These are phyloP conservation scores for Picus viridis DNA, from an alignment of 2,797 vertebrate species.

Conservation along the genomic window DNA sequence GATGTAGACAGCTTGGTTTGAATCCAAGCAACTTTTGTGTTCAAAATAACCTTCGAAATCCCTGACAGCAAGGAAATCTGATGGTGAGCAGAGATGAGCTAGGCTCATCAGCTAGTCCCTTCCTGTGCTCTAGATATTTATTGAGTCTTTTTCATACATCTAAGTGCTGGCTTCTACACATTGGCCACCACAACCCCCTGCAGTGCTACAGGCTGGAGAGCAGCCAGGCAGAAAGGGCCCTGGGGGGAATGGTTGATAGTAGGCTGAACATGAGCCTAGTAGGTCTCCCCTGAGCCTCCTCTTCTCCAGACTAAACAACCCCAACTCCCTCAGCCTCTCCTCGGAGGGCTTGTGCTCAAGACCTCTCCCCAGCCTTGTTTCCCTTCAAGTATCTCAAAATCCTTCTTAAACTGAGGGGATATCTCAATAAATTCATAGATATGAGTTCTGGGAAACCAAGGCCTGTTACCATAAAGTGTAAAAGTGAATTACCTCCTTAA, in stretches of 20 bases:
- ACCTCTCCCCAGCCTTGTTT: no score
- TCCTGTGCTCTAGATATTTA: neutral
- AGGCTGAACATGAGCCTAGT: no score
- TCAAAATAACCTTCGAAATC: slow-evolving; percentile 52
- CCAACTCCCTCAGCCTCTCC: no score
- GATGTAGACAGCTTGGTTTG: slow-evolving; percentile 8
- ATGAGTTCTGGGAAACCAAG: neutral
- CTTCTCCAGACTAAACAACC: no score
- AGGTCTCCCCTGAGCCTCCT: no score
- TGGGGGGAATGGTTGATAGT: no score
- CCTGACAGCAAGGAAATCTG: slow-evolving; percentile 3
- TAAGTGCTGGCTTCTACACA: no score
- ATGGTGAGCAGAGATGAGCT: neutral
- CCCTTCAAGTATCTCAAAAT: no score
- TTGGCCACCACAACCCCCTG: no score
- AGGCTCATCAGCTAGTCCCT: neutral
- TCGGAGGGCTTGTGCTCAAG: no score
- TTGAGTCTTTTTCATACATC: neutral
- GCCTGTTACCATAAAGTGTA: neutral
- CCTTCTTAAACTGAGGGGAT: neutral
- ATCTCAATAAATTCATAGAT: neutral
- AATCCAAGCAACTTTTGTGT: slow-evolving; percentile 23
- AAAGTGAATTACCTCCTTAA: neutral
- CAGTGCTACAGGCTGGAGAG: no score
- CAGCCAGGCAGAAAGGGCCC: no score